These are phyloP conservation scores for Eilema caniola DNA, from an alignment of 2,888 invertebrate species.

Conservation along the genomic window DNA sequence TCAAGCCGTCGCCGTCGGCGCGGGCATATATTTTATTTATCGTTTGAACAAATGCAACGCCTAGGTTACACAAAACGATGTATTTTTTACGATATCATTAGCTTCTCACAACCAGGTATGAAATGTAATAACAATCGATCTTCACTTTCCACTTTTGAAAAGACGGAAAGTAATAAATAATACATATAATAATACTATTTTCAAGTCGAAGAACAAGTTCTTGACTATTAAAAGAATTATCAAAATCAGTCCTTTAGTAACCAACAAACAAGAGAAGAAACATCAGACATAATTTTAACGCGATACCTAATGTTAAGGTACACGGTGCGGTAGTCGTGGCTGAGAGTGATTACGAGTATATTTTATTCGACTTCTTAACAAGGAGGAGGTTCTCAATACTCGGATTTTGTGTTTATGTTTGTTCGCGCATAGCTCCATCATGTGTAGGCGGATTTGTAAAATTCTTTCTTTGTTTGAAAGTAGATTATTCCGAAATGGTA, in stretches of 20 bases:
- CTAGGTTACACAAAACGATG: neutral
- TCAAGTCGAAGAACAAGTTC: neutral
- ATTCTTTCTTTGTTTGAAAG: no score
- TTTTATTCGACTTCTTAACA: no score
- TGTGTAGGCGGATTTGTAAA: no score
- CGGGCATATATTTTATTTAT: neutral
- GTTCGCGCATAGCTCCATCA: no score
- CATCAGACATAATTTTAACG: neutral
- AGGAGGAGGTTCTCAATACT: no score
- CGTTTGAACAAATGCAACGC: neutral
- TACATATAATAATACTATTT: no score
- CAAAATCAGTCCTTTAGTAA: no score
- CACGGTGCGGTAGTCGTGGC: neutral
- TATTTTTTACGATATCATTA: neutral
- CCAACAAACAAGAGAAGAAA: no score
- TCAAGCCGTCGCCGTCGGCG: slow-evolving; percentile 13
- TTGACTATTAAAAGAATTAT: no score
- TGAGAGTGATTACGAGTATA: neutral
- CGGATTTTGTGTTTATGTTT: no score
- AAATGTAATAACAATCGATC: neutral
- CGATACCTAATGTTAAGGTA: neutral
- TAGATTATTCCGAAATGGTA: no score
- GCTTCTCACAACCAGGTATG: neutral
- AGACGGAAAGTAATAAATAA: neutral
- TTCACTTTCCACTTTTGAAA: neutral